Conservation (phyloP, 2,888 invertebrate genomes). For the Drosophila histrio region DNA sequence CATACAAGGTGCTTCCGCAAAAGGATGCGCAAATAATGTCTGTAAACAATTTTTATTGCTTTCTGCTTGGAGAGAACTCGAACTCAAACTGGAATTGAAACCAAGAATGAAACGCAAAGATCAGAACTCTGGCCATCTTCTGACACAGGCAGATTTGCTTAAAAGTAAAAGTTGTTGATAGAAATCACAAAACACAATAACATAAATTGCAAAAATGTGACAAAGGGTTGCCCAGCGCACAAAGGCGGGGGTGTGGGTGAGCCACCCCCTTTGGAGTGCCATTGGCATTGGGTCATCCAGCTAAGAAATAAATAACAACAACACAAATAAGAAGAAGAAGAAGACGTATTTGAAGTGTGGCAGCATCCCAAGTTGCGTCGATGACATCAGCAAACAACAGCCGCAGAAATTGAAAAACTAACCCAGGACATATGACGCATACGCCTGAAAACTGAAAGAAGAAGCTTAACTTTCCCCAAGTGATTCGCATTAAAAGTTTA, state of each 20-base stretch:
- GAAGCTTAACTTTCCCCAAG: slow-evolving; percentile 61
- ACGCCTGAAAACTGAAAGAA: slow-evolving; percentile 35
- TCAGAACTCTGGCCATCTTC: slow-evolving; percentile 9
- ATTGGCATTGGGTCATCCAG: slow-evolving; percentile 63
- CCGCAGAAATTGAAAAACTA: slow-evolving; percentile 71
- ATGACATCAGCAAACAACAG: slow-evolving; percentile 78
- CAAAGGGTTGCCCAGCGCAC: slow-evolving; percentile 62
- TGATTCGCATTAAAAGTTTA: slow-evolving; percentile 73
- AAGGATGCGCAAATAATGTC: slow-evolving; percentile 76
- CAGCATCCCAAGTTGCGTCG: slow-evolving; percentile 46
- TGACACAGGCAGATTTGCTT: slow-evolving; percentile 51
- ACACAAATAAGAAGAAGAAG: background rate
- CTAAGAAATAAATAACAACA: slow-evolving; percentile 36
- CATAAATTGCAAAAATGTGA: slow-evolving; percentile 77
- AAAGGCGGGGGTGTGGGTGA: background rate
- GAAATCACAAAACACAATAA: slow-evolving; percentile 75
- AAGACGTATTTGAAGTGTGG: slow-evolving; percentile 34
- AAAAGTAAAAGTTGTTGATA: slow-evolving; percentile 79
- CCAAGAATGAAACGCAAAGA: background rate
- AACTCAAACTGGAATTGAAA: slow-evolving; percentile 4
- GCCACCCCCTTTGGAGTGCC: slow-evolving; percentile 9
- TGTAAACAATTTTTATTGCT: slow-evolving; percentile 80
- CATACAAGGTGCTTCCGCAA: slow-evolving; percentile 70
- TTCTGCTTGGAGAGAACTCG: slow-evolving; percentile 52
- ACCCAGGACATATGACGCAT: slow-evolving; percentile 51